Percentiles rank a stretch among this genome's conserved stretches.
Conservation (phyloP, 2,797 vertebrate species). For the Diplodus puntazzo region DNA sequence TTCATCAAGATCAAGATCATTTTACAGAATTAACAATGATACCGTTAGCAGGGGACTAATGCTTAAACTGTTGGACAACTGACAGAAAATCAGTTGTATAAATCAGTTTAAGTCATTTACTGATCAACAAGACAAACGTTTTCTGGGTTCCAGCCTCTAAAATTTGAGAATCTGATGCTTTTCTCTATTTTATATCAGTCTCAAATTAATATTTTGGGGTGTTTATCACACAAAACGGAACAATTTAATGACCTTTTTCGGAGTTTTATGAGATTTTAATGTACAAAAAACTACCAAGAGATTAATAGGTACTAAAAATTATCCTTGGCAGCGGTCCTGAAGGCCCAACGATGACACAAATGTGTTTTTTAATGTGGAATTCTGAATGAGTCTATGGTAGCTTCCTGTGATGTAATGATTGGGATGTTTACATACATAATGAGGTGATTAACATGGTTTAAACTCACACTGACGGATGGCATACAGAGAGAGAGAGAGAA, state of each 20-base stretch:
- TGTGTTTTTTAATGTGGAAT: neutral
- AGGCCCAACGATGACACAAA: no score
- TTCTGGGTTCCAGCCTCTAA: neutral
- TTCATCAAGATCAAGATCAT: no score
- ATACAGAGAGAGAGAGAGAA: neutral
- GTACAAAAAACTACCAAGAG: neutral
- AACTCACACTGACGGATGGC: neutral
- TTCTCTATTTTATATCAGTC: neutral
- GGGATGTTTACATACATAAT: slow-evolving; percentile 4
- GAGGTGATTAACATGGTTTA: neutral
- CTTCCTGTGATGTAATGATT: slow-evolving; percentile 12
- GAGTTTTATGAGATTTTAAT: neutral
- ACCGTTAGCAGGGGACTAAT: neutral
- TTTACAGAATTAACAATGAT: no score
- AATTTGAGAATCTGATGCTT: neutral
- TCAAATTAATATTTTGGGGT: no score
- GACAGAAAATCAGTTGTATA: neutral
- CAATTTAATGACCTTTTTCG: no score
- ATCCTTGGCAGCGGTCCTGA: no score
- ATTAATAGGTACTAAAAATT: neutral
- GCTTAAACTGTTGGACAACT: neutral
- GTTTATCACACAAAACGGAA: neutral
- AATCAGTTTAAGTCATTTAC: neutral
- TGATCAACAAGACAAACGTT: neutral
- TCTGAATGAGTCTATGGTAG: neutral